A percentile compares a stretch with the other conserved stretches of the same genome.
Conservation (phyloP, 2,888 invertebrate species). For the Fissipunctia ypsillon region DNA sequence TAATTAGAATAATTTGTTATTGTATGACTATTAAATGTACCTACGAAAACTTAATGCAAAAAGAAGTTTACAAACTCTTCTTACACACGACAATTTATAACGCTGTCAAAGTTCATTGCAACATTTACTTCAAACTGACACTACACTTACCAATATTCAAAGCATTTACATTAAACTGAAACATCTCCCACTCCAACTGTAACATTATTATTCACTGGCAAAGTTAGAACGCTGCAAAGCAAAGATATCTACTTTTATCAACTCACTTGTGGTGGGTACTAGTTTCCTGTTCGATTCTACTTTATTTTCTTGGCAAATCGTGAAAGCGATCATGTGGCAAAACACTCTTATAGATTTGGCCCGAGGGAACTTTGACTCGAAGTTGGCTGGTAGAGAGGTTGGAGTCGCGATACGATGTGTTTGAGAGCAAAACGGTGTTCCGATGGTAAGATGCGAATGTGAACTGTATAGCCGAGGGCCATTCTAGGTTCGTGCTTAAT, state of each 20-base stretch:
- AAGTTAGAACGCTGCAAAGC: slow-evolving; percentile 69
- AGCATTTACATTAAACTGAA: slow-evolving; percentile 36
- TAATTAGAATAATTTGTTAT: background rate
- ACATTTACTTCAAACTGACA: slow-evolving; percentile 2
- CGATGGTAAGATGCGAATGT: slow-evolving; percentile 81
- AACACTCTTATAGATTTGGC: slow-evolving; percentile 89
- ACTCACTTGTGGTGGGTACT: slow-evolving; percentile 81
- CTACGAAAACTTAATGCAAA: too few species aligned
- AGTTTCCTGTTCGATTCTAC: slow-evolving; percentile 83
- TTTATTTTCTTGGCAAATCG: slow-evolving; percentile 89
- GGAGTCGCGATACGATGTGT: slow-evolving; percentile 78
- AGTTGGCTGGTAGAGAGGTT: slow-evolving; percentile 76
- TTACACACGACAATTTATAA: background rate
- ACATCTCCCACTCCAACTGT: slow-evolving; percentile 63
- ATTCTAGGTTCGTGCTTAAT: slow-evolving; percentile 66
- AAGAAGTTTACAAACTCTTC: too few species aligned
- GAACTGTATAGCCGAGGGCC: slow-evolving; percentile 79
- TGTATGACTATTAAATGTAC: background rate
- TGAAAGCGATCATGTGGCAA: slow-evolving; percentile 90
- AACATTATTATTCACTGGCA: slow-evolving; percentile 78
- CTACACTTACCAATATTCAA: slow-evolving; percentile 17
- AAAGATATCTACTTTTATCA: slow-evolving; percentile 80
- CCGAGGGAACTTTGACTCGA: slow-evolving; percentile 88
- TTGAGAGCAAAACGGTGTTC: slow-evolving; percentile 89
- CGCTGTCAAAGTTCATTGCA: background rate